Percentiles rank a stretch among this genome's conserved stretches.
These are phyloP conservation scores for Ahaetulla prasina DNA, from an alignment of 2,113 vertebrate genomes.

Conservation along the genomic window DNA sequence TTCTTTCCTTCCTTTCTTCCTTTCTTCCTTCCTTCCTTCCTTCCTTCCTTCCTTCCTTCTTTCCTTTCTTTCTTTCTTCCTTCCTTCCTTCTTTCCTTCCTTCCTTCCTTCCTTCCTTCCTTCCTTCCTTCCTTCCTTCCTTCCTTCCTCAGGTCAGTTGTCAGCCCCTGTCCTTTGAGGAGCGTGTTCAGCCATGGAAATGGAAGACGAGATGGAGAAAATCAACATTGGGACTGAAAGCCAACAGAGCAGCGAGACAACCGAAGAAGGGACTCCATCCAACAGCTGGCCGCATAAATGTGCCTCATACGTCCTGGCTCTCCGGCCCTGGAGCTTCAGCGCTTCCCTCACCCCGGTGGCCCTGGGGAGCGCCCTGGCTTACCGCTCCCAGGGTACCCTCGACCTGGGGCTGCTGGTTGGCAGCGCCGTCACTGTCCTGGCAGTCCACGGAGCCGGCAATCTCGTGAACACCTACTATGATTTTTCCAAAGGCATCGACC, in stretches of 20 bases:
- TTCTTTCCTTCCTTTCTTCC: no score
- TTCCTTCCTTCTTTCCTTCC: neutral
- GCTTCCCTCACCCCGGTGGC: constrained; percentile 92
- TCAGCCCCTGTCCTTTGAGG: neutral
- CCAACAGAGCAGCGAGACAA: constrained; percentile 29
- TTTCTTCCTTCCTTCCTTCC: no score
- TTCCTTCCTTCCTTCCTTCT: no score
- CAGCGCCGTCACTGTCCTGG: constrained; percentile 85
- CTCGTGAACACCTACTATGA: constrained; percentile 99
- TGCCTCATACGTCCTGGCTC: constrained; percentile 87
- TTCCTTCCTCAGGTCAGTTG: neutral
- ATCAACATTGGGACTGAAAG: constrained; percentile 60
- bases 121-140: neutral
- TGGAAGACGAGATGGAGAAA: constrained; percentile 49
- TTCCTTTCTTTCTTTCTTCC: neutral
- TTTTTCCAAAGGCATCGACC: constrained; percentile 97
- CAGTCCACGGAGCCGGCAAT: constrained; percentile 94
- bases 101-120: neutral
- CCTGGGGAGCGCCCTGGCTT: constrained; percentile 89
- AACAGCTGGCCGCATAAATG: constrained; percentile 79
- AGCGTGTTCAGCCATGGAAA: constrained; percentile 54
- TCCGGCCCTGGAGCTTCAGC: constrained; percentile 96
- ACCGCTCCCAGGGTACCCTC: constrained; percentile 83
- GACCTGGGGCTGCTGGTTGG: constrained; percentile 84
- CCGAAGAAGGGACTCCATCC: neutral